Conservation (phyloP, 2,888 invertebrate species). For the Pediacus dermestoides region DNA sequence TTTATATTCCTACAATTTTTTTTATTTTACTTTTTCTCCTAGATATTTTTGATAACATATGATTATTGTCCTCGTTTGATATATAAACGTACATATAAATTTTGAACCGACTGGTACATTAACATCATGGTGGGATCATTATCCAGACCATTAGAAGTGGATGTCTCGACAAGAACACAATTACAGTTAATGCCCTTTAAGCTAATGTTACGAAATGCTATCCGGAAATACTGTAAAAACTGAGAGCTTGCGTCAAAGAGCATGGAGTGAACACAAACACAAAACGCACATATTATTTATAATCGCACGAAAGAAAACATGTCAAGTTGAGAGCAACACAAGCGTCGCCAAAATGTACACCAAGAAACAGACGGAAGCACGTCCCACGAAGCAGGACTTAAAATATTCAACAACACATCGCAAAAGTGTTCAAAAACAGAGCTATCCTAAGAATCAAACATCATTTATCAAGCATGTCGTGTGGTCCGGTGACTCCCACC, state of each 20-base stretch:
- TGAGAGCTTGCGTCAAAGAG: constrained; percentile 17
- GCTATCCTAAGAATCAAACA: constrained; percentile 48
- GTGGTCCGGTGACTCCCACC: constrained; percentile 51
- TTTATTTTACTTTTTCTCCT: no score
- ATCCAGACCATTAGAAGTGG: constrained; percentile 7
- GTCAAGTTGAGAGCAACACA: constrained; percentile 21
- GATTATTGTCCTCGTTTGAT: no score
- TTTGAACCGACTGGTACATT: no score
- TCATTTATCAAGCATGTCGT: constrained; percentile 51
- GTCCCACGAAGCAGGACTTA: constrained; percentile 40
- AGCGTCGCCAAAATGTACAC: constrained; percentile 35
- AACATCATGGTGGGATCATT: no score
- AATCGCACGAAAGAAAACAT: constrained; percentile 31
- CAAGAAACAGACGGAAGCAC: constrained; percentile 39
- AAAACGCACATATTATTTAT: constrained; percentile 31
- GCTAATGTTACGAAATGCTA: constrained; percentile 23
- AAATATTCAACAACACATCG: constrained; percentile 46
- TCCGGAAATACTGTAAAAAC: constrained; percentile 24
- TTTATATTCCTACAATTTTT: no score
- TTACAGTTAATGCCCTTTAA: constrained; percentile 14
- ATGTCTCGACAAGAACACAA: constrained; percentile 8
- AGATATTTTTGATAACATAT: no score
- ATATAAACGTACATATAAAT: no score
- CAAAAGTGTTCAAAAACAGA: constrained; percentile 44
- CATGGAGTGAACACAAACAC: constrained; percentile 9